Base-by-base conservation (phyloP, 2,113 vertebrate genomes). In the Ochotona curzoniae region DNA sequence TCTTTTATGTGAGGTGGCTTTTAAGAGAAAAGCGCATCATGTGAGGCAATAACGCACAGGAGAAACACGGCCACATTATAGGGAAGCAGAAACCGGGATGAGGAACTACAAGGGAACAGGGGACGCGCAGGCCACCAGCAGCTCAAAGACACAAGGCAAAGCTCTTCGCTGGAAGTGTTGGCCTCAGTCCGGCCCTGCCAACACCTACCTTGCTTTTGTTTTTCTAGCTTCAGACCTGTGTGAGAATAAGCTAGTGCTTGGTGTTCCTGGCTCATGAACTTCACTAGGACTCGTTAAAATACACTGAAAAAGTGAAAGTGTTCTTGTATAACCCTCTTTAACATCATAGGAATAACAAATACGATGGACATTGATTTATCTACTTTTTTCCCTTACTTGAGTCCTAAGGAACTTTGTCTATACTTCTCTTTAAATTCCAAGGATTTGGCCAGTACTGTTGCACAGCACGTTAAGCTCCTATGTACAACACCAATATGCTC, bases 101-200 rank as follows among this genome's bases (percentile, higher is more conserved):
- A 81, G 8, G 1, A 28, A 26, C 8, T 13, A 44, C 5, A 76
- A 71, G 30, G 1, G 38, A 3, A 44, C 20, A 49, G 80, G 6
- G 13, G 63, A 20, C 14, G 32, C 13, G 2, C 38, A 7, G 5
- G 26, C 6, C 8, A 1, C 1, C 3, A n/a, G 11, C 21, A 63
- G 11, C 23, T 64, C 17, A 20, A 51, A 60, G 3, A 88, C 3
- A 1, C 69, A 49, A 63, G 28, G 11, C 20, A 25, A 3, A 57
- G 32, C 15, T 20, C 32, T 26, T 57, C n/a, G 4, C 15, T 44
- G 8, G 30, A 73, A 38, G 26, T 9, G 57, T n/a, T 51, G 14
- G 18, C 84, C 6, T 2, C 3, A 63, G 0, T 13, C 6, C 23
- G 11, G 18, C 1, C 63, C 26, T 11, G 4, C 44, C 13, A 71